phyloP scores from a whole-genome alignment of 2,797 vertebrate genomes.

The Pipistrellus kuhlii region DNA sequence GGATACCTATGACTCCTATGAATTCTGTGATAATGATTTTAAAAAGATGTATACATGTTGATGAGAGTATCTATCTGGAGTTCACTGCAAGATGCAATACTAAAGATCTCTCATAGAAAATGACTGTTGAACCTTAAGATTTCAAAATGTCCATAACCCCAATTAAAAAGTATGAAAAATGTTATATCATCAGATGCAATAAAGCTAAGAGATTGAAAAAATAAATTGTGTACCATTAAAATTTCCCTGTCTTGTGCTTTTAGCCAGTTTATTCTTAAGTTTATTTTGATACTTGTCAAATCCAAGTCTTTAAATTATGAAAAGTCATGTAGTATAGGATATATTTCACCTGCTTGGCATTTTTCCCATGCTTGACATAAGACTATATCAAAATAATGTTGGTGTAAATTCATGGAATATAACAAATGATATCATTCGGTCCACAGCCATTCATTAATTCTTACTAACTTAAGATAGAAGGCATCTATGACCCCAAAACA shows the following conservation, averaged over 20 bases:
- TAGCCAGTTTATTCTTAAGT: background rate
- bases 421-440: background rate
- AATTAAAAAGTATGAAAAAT: background rate
- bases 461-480: conserved; percentile 53
- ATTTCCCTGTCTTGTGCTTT: background rate
- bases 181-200: background rate
- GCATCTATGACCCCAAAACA: background rate
- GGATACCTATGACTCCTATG: background rate
- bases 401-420: background rate
- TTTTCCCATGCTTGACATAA: background rate
- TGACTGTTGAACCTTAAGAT: background rate
- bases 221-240: background rate
- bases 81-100: background rate
- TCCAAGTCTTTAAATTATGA: background rate
- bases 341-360: background rate
- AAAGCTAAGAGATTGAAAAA: background rate
- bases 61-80: background rate
- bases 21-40: background rate
- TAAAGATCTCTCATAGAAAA: background rate
- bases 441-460: conserved; percentile 17
- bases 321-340: background rate
- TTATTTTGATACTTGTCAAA: conserved; percentile 30
- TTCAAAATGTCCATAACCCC: background rate
- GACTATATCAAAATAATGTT: conserved; percentile 32
- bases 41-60: background rate